Conservation (phyloP, 2,797 vertebrate genomes). For the Pelodytes ibericus region DNA sequence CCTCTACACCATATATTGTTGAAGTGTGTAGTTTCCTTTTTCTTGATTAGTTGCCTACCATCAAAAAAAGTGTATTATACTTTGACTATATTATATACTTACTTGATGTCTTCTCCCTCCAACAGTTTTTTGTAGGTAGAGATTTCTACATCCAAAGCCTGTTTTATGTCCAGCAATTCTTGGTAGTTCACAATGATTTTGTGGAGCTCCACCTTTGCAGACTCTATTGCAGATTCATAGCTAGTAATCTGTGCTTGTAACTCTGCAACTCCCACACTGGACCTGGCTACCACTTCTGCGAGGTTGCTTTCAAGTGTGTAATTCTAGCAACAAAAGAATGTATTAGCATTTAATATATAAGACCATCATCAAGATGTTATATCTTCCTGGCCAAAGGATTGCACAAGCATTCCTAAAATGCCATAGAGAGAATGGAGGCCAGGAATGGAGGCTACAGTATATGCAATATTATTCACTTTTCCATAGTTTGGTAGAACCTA, state of each 20-base stretch:
- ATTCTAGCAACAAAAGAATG: slow-evolving; percentile 55
- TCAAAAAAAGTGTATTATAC: neutral
- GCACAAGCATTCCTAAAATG: no score
- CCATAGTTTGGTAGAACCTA: no score
- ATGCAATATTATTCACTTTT: no score
- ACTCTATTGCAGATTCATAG: slow-evolving; percentile 65
- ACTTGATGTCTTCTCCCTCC: slow-evolving; percentile 69
- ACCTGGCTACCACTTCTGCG: slow-evolving; percentile 63
- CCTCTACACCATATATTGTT: no score
- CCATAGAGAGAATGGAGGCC: no score
- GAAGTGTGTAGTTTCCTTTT: no score
- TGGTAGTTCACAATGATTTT: slow-evolving; percentile 70
- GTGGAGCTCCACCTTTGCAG: slow-evolving; percentile 67
- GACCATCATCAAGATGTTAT: no score
- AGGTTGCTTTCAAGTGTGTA: slow-evolving; percentile 64
- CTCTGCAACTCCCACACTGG: slow-evolving; percentile 64
- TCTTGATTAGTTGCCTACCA: no score
- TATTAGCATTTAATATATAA: neutral
- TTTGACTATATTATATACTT: slow-evolving; percentile 40
- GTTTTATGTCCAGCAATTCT: slow-evolving; percentile 68
- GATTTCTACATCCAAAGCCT: slow-evolving; percentile 68
- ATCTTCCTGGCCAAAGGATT: no score
- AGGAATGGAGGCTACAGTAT: no score
- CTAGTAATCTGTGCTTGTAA: slow-evolving; percentile 65
- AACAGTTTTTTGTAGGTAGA: slow-evolving; percentile 67